Evolutionary conservation across 2,797 vertebrate species (phyloP).

Genomic region (Calcarius lapponicus): DNA sequence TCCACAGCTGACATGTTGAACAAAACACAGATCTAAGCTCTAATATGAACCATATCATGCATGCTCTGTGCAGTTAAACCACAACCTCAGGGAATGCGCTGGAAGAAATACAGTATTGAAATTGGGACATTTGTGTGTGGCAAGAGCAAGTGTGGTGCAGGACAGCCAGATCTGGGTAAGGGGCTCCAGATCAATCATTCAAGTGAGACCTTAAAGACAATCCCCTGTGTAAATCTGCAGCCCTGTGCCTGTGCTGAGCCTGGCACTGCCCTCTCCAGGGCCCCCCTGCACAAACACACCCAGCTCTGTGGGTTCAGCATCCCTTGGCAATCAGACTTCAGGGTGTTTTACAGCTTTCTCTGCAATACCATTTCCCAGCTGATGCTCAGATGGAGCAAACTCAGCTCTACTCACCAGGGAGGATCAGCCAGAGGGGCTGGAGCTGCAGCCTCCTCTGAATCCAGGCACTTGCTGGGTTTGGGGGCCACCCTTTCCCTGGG

Average conservation of each 20-base stretch:
- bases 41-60: neutral
- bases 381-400: neutral
- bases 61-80: slow-evolving; percentile 3
- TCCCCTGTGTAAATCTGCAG: neutral
- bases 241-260: neutral
- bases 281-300: neutral
- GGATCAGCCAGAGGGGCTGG: neutral
- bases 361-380: neutral
- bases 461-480: neutral
- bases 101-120: neutral
- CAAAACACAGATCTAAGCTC: slow-evolving; percentile 15
- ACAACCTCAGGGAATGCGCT: neutral
- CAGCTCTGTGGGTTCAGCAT: neutral
- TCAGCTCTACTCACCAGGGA: neutral
- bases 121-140: neutral
- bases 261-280: neutral
- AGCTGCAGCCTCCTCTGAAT: neutral
- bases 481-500: neutral
- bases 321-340: neutral
- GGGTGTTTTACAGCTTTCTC: neutral
- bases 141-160: neutral
- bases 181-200: neutral
- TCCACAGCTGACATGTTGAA: neutral
- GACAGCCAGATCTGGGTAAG: neutral
- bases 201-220: neutral